These are phyloP conservation scores for Zaprionus lineosus DNA, from an alignment of 2,888 invertebrate species.

Conservation along the genomic window DNA sequence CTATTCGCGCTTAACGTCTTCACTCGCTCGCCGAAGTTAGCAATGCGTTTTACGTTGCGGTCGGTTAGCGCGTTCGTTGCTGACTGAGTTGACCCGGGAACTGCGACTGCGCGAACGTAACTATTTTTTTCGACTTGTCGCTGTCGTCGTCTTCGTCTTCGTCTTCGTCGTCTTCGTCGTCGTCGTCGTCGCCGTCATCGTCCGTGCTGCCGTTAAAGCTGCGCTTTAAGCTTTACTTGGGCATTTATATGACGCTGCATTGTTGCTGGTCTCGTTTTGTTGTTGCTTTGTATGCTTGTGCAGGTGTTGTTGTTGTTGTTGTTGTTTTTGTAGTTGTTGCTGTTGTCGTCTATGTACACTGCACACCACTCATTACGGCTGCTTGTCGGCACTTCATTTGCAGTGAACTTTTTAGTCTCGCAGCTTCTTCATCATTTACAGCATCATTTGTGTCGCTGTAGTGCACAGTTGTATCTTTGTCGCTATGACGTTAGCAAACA, in stretches of 20 bases:
- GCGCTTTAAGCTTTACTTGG: constrained; percentile 42
- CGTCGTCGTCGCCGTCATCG: constrained; percentile 13
- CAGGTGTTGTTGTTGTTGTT: constrained; percentile 14
- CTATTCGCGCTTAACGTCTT: too few relatives aligned
- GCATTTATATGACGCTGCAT: constrained; percentile 38
- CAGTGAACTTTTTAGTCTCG: constrained; percentile 42
- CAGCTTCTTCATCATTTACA: constrained; percentile 4
- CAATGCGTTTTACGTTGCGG: constrained; percentile 32
- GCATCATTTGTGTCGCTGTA: constrained; percentile 5
- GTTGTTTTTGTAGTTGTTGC: constrained; percentile 20
- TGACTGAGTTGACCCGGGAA: constrained; percentile 47
- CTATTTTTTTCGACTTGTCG: constrained; percentile 22
- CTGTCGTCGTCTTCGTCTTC: too few relatives aligned
- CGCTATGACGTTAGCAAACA: constrained; percentile 38
- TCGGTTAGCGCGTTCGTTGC: constrained; percentile 51
- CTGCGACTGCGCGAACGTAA: constrained; percentile 42
- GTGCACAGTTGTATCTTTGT: constrained; percentile 1
- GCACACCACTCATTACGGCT: too few relatives aligned
- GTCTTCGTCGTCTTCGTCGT: too few relatives aligned
- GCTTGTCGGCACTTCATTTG: constrained; percentile 56
- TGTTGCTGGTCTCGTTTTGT: too few relatives aligned
- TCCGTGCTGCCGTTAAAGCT: constrained; percentile 22
- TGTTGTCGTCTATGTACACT: too few relatives aligned
- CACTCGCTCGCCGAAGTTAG: too few relatives aligned
- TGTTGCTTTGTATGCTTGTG: too few relatives aligned